Conservation (phyloP, 2,113 vertebrate genomes). For the Pyxicephalus adspersus region DNA sequence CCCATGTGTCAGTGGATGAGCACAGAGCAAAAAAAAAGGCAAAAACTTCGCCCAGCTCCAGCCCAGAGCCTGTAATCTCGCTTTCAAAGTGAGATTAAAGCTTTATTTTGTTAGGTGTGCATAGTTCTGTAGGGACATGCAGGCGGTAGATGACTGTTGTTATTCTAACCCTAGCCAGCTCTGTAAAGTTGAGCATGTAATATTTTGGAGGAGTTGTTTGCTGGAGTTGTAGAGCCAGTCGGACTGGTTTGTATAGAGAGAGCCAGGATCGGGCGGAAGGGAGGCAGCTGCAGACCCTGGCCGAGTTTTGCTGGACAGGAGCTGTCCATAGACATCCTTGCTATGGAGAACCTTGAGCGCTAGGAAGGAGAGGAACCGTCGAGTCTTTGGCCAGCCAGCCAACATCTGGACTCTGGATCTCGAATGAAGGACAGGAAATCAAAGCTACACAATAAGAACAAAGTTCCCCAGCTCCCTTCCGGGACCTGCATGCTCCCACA, state of each 20-base stretch:
- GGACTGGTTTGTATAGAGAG: constrained; percentile 80
- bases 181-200: constrained; percentile 71
- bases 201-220: constrained; percentile 69
- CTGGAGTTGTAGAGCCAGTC: constrained; percentile 84
- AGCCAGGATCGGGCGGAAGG: constrained; percentile 47
- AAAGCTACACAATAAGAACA: constrained; percentile 24
- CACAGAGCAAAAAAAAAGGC: too few species aligned
- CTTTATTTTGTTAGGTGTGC: constrained; percentile 55
- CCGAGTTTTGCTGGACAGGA: constrained; percentile 14
- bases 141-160: constrained; percentile 64
- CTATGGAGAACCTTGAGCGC: background rate
- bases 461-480: constrained; percentile 59
- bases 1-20: constrained; percentile 1
- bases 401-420: background rate
- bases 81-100: constrained; percentile 57
- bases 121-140: constrained; percentile 64
- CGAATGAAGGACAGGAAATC: constrained; percentile 16
- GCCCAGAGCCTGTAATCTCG: constrained; percentile 50
- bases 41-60: constrained; percentile 2
- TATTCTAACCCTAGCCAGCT: constrained; percentile 66
- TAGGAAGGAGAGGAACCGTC: background rate
- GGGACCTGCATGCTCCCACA: constrained; percentile 56
- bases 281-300: constrained; percentile 30
- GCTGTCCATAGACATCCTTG: background rate
- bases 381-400: background rate